phyloP scores from a whole-genome alignment of 2,888 invertebrate genomes.

The Zelleria hepariella region DNA sequence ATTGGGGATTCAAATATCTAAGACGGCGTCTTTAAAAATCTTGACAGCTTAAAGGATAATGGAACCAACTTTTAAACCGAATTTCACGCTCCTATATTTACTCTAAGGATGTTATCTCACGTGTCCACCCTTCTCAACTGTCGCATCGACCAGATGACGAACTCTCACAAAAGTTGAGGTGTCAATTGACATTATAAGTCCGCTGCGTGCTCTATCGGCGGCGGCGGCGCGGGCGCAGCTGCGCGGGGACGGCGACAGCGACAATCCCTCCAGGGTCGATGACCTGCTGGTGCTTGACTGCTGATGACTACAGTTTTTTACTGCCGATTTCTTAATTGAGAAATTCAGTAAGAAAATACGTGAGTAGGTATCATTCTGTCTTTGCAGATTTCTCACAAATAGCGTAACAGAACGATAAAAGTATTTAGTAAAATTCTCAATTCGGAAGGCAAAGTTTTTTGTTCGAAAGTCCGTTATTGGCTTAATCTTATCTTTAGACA shows the following conservation, averaged over 20 bases:
- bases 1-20: too few species aligned
- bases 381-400: too few species aligned
- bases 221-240: slow-evolving; percentile 22
- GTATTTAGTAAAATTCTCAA: too few species aligned
- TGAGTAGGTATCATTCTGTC: too few species aligned
- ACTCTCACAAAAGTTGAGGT: slow-evolving; percentile 13
- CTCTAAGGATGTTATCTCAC: not conserved
- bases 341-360: not conserved
- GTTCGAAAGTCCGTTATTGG: too few species aligned
- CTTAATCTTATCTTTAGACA: too few species aligned
- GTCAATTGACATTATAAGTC: slow-evolving; percentile 12
- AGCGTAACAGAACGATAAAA: too few species aligned
- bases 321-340: not conserved
- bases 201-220: slow-evolving; percentile 23
- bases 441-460: too few species aligned
- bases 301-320: not conserved
- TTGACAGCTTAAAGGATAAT: not conserved
- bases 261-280: slow-evolving; percentile 9
- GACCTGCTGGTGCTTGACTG: slow-evolving; percentile 4
- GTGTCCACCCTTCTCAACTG: not conserved
- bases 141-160: not conserved
- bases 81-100: too few species aligned
- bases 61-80: too few species aligned
- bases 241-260: slow-evolving; percentile 12
- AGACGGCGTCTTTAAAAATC: too few species aligned